Evolutionary conservation across 2,888 invertebrate species (phyloP).

Genomic region (Aradus depressus): DNA sequence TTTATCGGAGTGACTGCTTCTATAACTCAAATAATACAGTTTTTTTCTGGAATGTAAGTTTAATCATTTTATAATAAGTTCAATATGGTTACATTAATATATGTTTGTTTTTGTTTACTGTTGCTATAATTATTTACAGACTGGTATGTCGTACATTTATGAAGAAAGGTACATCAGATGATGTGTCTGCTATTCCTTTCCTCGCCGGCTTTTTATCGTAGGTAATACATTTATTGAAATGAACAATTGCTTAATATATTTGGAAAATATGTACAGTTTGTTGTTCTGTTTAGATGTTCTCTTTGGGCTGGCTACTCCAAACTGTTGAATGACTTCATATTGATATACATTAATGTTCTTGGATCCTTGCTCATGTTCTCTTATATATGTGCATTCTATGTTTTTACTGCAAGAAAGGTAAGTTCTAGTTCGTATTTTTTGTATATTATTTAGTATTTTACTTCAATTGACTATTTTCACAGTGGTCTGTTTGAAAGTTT

Average conservation of each 20-base stretch:
- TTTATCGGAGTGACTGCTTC: constrained; percentile 34
- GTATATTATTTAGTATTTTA: no score
- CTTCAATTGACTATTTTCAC: no score
- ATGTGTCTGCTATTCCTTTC: constrained; percentile 65
- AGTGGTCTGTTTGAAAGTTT: no score
- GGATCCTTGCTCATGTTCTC: constrained; percentile 57
- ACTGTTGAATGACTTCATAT: constrained; percentile 55
- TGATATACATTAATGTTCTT: constrained; percentile 63
- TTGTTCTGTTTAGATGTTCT: constrained; percentile 45
- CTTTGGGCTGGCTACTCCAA: constrained; percentile 74
- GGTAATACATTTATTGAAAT: constrained; percentile 35
- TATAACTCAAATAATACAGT: constrained; percentile 66
- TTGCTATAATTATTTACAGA: constrained; percentile 41
- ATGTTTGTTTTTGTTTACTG: constrained; percentile 5
- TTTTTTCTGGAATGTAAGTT: constrained; percentile 76
- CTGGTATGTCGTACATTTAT: constrained; percentile 66
- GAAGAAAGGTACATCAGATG: constrained; percentile 60
- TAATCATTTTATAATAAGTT: constrained; percentile 3
- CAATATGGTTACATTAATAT: constrained; percentile 3
- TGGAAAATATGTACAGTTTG: background rate
- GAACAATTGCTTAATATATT: background rate
- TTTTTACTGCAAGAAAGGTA: constrained; percentile 61
- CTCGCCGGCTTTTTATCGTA: constrained; percentile 64
- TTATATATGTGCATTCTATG: constrained; percentile 59
- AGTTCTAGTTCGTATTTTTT: constrained; percentile 19